phyloP scores from a whole-genome alignment of 2,113 vertebrate species.

The Actinemys pallida region DNA sequence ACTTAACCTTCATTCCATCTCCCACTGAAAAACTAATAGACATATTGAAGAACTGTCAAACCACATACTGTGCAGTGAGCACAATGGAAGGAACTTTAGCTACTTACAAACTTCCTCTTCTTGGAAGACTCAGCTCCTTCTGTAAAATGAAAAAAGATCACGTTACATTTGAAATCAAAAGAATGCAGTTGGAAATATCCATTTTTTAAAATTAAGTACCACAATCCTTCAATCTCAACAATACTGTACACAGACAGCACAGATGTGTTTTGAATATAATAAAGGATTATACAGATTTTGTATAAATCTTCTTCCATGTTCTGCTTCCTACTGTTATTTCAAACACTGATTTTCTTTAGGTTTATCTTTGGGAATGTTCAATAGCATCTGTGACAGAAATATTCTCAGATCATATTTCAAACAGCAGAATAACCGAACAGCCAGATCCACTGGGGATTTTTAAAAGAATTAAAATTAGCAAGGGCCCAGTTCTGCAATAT shows the following conservation, averaged over 20 bases:
- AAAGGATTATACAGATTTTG: not conserved
- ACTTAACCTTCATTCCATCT: conserved; percentile 33
- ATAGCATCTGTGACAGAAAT: not conserved
- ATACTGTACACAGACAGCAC: not conserved
- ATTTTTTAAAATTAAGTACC: not conserved
- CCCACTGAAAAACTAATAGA: not conserved
- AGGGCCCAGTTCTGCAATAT: not conserved
- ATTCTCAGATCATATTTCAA: not conserved
- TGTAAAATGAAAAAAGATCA: conserved; percentile 80
- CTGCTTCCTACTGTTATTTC: not conserved
- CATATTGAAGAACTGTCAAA: conserved; percentile 16
- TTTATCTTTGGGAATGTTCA: not conserved
- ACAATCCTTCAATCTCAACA: not conserved
- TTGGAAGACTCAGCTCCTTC: conserved; percentile 98
- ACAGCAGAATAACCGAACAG: rapidly evolving
- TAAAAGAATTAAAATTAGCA: not conserved
- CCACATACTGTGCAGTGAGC: not conserved
- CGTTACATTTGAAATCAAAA: conserved; percentile 28
- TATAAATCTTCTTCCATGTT: not conserved
- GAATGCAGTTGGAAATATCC: not conserved
- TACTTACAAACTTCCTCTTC: conserved; percentile 99
- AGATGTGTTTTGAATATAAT: not conserved
- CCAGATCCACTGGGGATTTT: not conserved
- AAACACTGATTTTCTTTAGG: not conserved
- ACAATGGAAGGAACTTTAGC: conserved; percentile 8